A percentile compares a stretch with the other conserved stretches of the same genome.
Conservation (phyloP, 1,140 invertebrate species). For the Dendroctonus valens region DNA sequence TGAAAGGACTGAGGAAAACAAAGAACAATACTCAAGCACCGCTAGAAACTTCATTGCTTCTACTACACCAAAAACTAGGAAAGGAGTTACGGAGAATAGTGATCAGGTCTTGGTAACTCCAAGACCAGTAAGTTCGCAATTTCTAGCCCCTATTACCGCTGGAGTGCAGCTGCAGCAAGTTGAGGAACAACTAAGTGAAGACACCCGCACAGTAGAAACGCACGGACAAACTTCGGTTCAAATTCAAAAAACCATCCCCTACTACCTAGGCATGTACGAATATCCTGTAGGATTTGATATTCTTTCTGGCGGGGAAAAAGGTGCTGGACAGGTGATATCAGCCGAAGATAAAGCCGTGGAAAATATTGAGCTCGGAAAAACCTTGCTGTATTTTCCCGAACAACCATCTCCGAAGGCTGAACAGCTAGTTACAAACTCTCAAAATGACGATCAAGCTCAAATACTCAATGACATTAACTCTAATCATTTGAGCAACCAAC, state of each 20-base stretch:
- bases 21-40: conserved; percentile 8
- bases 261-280: conserved; percentile 52
- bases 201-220: conserved; percentile 13
- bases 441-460: too few species aligned
- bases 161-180: conserved; percentile 53
- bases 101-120: conserved; percentile 53
- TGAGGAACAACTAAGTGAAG: conserved; percentile 38
- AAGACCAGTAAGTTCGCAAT: conserved; percentile 53
- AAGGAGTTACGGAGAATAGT: not conserved
- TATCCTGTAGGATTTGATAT: conserved; percentile 48
- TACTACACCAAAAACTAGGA: not conserved
- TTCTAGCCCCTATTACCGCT: conserved; percentile 57
- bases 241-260: conserved; percentile 59
- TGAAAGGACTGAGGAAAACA: conserved; percentile 29
- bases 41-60: conserved; percentile 12
- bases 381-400: conserved; percentile 38
- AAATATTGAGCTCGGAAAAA: conserved; percentile 41
- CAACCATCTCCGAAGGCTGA: conserved; percentile 6
- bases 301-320: conserved; percentile 25
- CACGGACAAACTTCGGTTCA: conserved; percentile 49
- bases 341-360: conserved; percentile 30
- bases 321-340: conserved; percentile 11
- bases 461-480: too few species aligned
- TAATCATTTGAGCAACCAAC: too few species aligned
- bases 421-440: not conserved